A percentile compares a stretch with the other conserved stretches of the same genome.
phyloP scores from a whole-genome alignment of 2,113 vertebrate genomes.

The Equus przewalskii region DNA sequence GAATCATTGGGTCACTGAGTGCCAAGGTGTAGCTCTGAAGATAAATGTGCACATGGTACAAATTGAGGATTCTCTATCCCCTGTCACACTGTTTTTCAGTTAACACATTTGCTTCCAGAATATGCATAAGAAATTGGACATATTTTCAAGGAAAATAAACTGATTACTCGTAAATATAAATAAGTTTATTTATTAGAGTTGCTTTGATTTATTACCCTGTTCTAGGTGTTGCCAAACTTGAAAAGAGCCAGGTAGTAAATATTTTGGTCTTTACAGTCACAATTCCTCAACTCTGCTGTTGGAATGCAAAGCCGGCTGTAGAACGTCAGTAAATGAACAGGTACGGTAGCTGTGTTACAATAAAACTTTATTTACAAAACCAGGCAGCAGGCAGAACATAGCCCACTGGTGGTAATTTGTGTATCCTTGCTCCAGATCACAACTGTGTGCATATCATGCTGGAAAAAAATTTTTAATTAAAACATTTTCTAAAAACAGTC shows the following conservation, averaged over 20 bases:
- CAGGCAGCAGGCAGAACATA: not conserved
- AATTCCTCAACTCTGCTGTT: not conserved
- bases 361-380: not conserved
- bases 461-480: not conserved
- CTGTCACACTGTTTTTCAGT: not conserved
- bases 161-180: not conserved
- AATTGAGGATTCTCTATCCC: not conserved
- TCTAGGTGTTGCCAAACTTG: not conserved
- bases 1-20: not conserved
- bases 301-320: not conserved
- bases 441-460: not conserved
- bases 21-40: not conserved
- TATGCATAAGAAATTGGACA: not conserved
- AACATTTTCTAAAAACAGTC: not conserved
- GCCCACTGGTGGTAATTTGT: not conserved
- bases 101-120: slow-evolving; percentile 15
- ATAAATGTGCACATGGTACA: not conserved
- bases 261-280: not conserved
- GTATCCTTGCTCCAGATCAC: not conserved
- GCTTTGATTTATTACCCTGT: not conserved
- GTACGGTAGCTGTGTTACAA: not conserved
- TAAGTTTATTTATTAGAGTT: not conserved
- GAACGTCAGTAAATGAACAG: not conserved
- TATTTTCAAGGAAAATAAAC: not conserved
- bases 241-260: not conserved